These are phyloP conservation scores for Anolis carolinensis DNA, from an alignment of 2,113 vertebrate genomes.

Conservation along the genomic window DNA sequence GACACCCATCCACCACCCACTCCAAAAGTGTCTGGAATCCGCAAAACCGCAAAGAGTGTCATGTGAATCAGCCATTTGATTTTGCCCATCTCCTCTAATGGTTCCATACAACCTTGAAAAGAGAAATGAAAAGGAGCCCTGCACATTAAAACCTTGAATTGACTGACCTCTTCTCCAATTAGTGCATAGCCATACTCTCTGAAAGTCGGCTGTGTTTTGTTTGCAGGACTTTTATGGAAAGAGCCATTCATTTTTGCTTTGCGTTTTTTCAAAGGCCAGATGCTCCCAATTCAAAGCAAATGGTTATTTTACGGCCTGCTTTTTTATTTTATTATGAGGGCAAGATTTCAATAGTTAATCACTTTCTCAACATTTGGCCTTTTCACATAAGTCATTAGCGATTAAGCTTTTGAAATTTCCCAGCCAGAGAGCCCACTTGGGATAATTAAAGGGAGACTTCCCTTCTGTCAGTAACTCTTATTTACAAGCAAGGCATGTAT, in stretches of 20 bases:
- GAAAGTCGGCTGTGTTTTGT: background rate
- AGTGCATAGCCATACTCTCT: background rate
- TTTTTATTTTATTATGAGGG: slow-evolving; percentile 19
- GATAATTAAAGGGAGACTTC: slow-evolving; percentile 41
- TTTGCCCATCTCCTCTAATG: background rate
- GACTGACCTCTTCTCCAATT: background rate
- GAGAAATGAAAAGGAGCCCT: slow-evolving; percentile 16
- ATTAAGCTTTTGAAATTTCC: slow-evolving; percentile 20
- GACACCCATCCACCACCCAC: background rate
- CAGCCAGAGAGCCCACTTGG: slow-evolving; percentile 26
- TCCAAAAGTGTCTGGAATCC: background rate
- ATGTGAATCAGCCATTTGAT: background rate
- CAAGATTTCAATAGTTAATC: slow-evolving; percentile 25
- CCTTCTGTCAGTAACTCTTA: slow-evolving; percentile 21
- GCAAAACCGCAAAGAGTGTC: background rate
- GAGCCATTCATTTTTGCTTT: background rate
- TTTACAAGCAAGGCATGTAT: slow-evolving; percentile 21
- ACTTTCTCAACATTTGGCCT: slow-evolving; percentile 33
- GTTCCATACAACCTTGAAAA: slow-evolving; percentile 27
- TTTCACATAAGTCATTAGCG: slow-evolving; percentile 42
- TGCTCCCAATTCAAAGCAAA: slow-evolving; percentile 10
- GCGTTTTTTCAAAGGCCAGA: slow-evolving; percentile 21
- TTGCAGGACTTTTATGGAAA: background rate
- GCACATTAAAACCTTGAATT: slow-evolving; percentile 24
- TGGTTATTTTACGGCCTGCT: slow-evolving; percentile 11